Evolutionary conservation across 2,888 invertebrate genomes (phyloP), one percentile per base, ranked within the genome.

Genomic region (Poecilus cupreus): DNA sequence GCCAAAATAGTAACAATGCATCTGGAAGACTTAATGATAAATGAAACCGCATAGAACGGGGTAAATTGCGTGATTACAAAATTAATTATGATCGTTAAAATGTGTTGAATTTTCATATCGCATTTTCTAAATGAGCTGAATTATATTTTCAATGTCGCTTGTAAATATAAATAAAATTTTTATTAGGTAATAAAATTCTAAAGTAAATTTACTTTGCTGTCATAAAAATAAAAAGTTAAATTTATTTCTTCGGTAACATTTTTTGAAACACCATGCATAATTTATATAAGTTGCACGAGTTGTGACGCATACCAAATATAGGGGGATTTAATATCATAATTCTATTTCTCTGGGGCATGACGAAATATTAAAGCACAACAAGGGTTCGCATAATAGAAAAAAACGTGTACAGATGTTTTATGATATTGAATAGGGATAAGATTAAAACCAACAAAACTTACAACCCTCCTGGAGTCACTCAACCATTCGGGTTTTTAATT

Each of bases 191-290:
- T 68, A 68, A 68, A 51, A 68, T 37, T 68, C 20, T 37, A 68
- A 68, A 68, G 64, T 32, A 68, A 68, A 32, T 68, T 68, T 68
- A 68, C 32, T 68, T 68, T 68, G 13, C 37, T 32, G 13, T 18
- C 64, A 37, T 68, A 32, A 68, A 68, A 68, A 68, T 37, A 37
- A 68, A 68, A 68, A 37, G 37, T 68, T 68, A 37, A 68, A 68
- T 68, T 37, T 68, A 68, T 68, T 37, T 68, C 24, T 22, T 26
- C n/a, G 64, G 37, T 51, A 51, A 32, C 37, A 68, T 37, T 68
- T 68, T 68, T 68, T 68, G 64, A 68, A 68, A 37, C 37, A 68
- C 37, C 64, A 68, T 68, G 39, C 64, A 68, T 68, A 68, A 68
- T 68, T 68, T 68, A 68, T 68, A n/a, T 24, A 22, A 26, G 60